phyloP scores from a whole-genome alignment of 2,113 vertebrate genomes.

The Alces alces region DNA sequence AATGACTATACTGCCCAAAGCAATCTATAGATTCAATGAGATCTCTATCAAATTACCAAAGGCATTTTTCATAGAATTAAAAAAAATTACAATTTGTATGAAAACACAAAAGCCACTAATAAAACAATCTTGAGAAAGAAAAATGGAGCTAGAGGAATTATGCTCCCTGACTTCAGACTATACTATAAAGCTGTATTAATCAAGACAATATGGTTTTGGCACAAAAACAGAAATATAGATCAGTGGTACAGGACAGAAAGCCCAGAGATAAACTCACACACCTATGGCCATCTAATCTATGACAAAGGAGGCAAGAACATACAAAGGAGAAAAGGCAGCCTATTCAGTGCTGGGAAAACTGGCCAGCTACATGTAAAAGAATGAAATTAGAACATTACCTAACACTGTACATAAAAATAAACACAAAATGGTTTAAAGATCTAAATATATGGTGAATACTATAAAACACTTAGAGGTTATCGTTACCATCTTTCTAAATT shows the following conservation, averaged over 20 bases:
- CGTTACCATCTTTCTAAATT: too few species aligned
- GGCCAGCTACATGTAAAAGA: not conserved
- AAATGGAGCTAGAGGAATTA: not conserved
- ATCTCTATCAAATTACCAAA: not conserved
- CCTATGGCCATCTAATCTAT: not conserved
- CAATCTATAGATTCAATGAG: not conserved
- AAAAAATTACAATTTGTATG: not conserved
- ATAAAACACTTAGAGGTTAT: not conserved
- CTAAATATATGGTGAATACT: not conserved
- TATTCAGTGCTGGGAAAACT: not conserved
- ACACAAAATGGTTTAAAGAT: not conserved
- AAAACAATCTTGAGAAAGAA: not conserved
- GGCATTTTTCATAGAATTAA: not conserved
- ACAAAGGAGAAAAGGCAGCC: not conserved
- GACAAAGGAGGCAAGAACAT: not conserved
- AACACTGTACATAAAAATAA: not conserved
- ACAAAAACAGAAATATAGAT: not conserved
- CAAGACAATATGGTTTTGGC: not conserved
- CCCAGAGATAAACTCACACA: not conserved
- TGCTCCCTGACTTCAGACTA: not conserved
- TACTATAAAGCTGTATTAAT: not conserved
- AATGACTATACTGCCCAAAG: not conserved
- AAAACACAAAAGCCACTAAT: not conserved
- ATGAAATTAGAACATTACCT: not conserved
- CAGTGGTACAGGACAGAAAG: not conserved